Evolutionary conservation across 2,888 invertebrate species (phyloP), one percentile per base, ranked within the genome.

Genomic region (Hyposoter dolosus): DNA sequence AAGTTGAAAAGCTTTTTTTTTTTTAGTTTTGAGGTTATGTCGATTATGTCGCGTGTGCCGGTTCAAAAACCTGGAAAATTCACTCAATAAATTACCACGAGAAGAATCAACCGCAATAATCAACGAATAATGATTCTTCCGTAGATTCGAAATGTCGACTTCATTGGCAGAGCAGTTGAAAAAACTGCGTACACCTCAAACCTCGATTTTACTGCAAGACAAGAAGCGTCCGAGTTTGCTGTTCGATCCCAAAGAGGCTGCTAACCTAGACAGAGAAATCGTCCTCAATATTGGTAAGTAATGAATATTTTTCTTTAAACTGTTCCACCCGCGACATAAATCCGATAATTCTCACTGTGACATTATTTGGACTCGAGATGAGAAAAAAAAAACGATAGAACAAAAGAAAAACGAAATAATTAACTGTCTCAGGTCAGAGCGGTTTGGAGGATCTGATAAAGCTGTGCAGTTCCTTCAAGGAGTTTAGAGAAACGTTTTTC

Each of bases 191-290:
- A 96, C 96, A 2, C 98, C 98, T 0, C 98, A 98, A 93, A 96
- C 98, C 0, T 94, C 95, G 3, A 92, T 96, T 5, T 94, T 97
- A 47, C 94, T 95, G 75, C 96, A 97, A 91, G 96, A 96, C 81
- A 97, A 96, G 90, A 96, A 96, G 90, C 96, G 96, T 69, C 95
- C 97, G 15, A 99, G 99, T 0, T 95, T 99, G 89, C 94, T 99
- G 1, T 99, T 99, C 93, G 97, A 98, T 91, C 96, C 97, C 0
- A 97, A 97, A 92, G 98, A 99, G 94, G 99, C 99, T 0, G 98
- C 98, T 0, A 96, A 96, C 63, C 96, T 98, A 90, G 98, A 98
- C 91, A 96, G 97, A 74, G 97, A 98, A 88, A 97, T 97, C 0
- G 97, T 98, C 89, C 98, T 96, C 93, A 97, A 98, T 92, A 97